These are phyloP conservation scores for Andricus grossulariae DNA, from an alignment of 1,140 invertebrate genomes.

Conservation along the genomic window DNA sequence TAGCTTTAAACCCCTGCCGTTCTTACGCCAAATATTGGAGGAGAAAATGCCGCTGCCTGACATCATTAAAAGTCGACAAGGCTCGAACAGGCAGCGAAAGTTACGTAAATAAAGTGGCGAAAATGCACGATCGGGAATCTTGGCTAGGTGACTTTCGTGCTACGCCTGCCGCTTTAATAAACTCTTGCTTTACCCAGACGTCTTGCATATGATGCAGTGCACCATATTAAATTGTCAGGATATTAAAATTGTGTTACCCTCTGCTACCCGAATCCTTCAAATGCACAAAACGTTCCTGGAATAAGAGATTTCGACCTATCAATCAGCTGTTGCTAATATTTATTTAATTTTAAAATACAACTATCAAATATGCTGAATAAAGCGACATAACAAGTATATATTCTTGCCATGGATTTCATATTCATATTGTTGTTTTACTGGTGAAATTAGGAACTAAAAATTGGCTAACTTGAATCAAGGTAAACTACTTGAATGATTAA, in stretches of 20 bases:
- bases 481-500: no score
- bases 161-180: constrained; percentile 44
- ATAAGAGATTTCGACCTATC: constrained; percentile 1
- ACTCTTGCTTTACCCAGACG: constrained; percentile 36
- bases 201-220: constrained; percentile 27
- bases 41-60: background rate
- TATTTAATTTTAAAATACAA: background rate
- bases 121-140: constrained; percentile 40
- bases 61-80: constrained; percentile 1
- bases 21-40: no score
- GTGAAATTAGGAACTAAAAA: no score
- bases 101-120: constrained; percentile 41
- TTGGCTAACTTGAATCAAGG: no score
- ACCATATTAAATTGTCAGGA: constrained; percentile 47
- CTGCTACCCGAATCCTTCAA: constrained; percentile 21
- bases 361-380: no score
- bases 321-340: background rate
- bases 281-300: background rate
- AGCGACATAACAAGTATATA: no score
- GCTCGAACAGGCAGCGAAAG: constrained; percentile 27
- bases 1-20: no score
- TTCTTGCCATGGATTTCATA: no score
- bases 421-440: no score
- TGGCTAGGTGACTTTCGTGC: constrained; percentile 39
- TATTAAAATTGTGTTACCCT: constrained; percentile 46